Conservation (phyloP, 2,113 vertebrate species). For the Istiophorus platypterus region DNA sequence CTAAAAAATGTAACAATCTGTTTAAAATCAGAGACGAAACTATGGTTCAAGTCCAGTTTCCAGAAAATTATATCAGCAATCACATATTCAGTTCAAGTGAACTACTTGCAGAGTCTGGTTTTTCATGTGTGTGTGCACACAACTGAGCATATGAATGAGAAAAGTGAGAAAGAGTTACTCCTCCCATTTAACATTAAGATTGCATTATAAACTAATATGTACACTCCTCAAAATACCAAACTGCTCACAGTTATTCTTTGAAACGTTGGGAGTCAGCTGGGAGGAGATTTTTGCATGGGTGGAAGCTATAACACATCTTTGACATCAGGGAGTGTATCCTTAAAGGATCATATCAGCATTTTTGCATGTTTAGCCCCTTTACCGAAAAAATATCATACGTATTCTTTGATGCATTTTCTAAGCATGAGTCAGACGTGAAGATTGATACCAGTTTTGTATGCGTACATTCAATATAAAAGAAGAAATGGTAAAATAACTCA, state of each 20-base stretch:
- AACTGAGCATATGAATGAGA: no score
- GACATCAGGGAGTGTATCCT: neutral
- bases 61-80: no score
- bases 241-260: neutral
- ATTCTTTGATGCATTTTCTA: neutral
- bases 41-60: no score
- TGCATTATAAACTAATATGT: no score
- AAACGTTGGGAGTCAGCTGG: neutral
- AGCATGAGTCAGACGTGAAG: neutral
- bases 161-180: neutral
- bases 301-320: neutral
- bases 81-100: no score
- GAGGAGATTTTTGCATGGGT: neutral
- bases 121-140: no score
- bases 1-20: no score
- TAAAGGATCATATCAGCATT: neutral
- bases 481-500: neutral
- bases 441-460: no score
- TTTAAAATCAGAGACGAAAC: no score
- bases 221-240: neutral
- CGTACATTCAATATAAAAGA: neutral
- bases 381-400: no score
- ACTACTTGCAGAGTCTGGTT: no score
- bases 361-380: neutral
- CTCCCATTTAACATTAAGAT: neutral